A percentile compares a stretch with the other conserved stretches of the same genome.
Evolutionary conservation across 1,140 invertebrate genomes (phyloP).

Genomic region (Kradibia gibbosae): DNA sequence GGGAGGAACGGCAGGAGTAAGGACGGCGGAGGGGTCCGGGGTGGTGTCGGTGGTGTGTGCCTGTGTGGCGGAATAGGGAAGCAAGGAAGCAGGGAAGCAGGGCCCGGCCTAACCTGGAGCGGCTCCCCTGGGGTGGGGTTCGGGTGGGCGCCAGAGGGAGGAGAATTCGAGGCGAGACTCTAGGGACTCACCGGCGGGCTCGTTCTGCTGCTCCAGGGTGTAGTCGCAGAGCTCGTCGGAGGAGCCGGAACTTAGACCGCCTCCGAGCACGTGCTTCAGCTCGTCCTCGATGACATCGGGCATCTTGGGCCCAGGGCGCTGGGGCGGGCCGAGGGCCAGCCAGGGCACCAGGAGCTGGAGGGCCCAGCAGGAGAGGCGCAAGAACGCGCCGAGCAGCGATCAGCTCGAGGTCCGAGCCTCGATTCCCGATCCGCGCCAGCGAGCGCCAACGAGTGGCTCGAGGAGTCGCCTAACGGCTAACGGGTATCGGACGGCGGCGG

Average conservation of each 20-base stretch:
- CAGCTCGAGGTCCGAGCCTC: not conserved
- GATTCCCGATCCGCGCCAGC: not conserved
- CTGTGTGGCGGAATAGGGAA: not conserved
- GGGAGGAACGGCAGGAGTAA: not conserved
- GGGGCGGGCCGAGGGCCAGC: not conserved
- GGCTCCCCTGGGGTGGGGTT: not conserved
- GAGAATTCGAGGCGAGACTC: not conserved
- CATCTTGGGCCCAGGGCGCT: slow-evolving; percentile 40
- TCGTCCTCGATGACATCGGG: slow-evolving; percentile 58
- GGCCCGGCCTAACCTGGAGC: too few species aligned
- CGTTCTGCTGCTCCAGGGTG: slow-evolving; percentile 83
- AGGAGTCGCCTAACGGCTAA: slow-evolving; percentile 8
- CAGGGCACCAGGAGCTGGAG: not conserved
- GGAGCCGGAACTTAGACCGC: slow-evolving; percentile 60
- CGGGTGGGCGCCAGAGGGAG: not conserved
- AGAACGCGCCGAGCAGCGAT: not conserved
- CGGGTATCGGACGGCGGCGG: slow-evolving; percentile 14
- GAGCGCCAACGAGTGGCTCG: not conserved
- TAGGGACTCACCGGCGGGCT: slow-evolving; percentile 74
- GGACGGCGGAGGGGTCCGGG: not conserved
- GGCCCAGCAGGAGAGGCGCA: not conserved
- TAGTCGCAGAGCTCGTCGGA: slow-evolving; percentile 83
- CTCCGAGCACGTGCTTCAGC: slow-evolving; percentile 54
- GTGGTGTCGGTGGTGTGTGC: not conserved
- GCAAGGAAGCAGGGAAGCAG: too few species aligned